These are phyloP conservation scores for Myiozetetes cayanensis DNA, from an alignment of 2,113 vertebrate species.

Conservation along the genomic window DNA sequence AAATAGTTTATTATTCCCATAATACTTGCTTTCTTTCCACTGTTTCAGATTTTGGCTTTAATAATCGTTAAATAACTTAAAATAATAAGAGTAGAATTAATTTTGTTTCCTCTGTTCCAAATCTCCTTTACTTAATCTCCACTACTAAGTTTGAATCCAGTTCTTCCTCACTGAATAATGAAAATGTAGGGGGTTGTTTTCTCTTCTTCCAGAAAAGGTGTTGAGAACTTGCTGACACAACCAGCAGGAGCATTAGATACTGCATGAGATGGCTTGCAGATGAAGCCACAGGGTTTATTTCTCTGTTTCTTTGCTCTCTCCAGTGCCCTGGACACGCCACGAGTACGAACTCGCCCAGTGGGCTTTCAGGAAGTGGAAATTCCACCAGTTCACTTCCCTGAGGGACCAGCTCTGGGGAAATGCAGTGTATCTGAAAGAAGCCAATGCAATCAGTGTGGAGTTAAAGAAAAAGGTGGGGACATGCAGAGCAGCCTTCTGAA, in stretches of 20 bases:
- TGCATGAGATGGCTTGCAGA: neutral
- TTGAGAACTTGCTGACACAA: neutral
- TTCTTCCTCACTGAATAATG: neutral
- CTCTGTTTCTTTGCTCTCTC: neutral
- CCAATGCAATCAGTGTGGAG: slow-evolving; percentile 97
- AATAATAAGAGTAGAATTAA: neutral
- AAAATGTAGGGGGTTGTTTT: neutral
- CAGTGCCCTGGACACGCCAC: slow-evolving; percentile 94
- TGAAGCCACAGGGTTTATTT: neutral
- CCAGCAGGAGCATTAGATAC: neutral
- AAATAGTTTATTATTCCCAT: neutral
- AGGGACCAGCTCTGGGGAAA: slow-evolving; percentile 97
- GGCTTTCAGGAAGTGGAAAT: slow-evolving; percentile 98
- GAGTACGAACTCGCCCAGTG: slow-evolving; percentile 94
- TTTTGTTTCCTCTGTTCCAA: neutral
- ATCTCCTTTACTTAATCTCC: neutral
- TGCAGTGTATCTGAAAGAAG: slow-evolving; percentile 95
- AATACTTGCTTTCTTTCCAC: neutral
- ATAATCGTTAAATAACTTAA: neutral
- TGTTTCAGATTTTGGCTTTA: neutral
- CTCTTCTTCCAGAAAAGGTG: neutral
- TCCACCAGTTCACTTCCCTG: slow-evolving; percentile 96
- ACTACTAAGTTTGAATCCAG: neutral
- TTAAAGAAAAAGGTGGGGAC: slow-evolving; percentile 92
- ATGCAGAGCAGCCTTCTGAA: neutral